Base-by-base conservation (phyloP, 2,888 invertebrate species). In the Phengaris alcon region DNA sequence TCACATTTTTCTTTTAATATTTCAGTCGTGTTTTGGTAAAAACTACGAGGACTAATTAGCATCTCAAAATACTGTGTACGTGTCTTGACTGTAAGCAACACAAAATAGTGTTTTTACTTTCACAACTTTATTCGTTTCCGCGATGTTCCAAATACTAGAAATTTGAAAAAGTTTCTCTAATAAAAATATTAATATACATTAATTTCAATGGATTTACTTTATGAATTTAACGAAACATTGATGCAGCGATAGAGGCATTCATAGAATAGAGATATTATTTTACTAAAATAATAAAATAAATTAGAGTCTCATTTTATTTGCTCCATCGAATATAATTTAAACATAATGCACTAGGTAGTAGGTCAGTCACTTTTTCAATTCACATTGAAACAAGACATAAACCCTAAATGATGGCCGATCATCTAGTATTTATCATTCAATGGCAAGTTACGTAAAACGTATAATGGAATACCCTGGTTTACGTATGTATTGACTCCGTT, bases 401-500 rank as follows among this genome's bases (percentile, higher is more conserved):
- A n/a, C 6, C 13, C 6, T 13, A 22, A 48, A 48, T 48, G 48
- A 48, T 35, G 35, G 35, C 35, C 35, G 35, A 35, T 70, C 9
- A 51, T 72, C 72, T 72, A 70, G 70, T 6, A 1, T 5, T 44
- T 54, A 35, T 72, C 13, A 51, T 51, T 72, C 72, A 72, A 52
- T 54, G 72, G 52, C 13, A 6, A 54, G 52, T 54, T 13, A 6
- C 13, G 35, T 68, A 52, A 70, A 70, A 70, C 70, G 51, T 52
- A 52, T 52, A 51, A 13, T 35, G 52, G 54, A 70, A 70, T 54
- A 70, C 51, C 4, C 35, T 70, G 72, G 54, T 72, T 22, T 54
- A 72, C 35, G 52, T 72, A 22, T 13, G 72, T 72, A 54, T 72
- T 72, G 72, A 72, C 72, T 72, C 12, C 22, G 52, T 22, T 72